Conservation (phyloP, 2,113 vertebrate genomes). For the Mormoops blainvillei region DNA sequence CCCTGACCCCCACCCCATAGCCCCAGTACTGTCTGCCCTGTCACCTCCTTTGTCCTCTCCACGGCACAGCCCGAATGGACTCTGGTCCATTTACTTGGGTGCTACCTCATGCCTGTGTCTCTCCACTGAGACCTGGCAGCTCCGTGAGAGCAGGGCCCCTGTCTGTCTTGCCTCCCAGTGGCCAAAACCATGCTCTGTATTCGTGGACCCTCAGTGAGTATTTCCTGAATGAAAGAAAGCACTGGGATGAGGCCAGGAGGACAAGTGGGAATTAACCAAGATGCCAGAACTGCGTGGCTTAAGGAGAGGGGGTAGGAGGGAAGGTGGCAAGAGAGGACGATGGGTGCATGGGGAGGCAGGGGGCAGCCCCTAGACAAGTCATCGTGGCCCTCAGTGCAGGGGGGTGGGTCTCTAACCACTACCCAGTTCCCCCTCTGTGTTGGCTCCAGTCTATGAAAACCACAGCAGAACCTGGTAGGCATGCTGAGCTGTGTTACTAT, state of each 20-base stretch:
- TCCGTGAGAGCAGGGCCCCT: background rate
- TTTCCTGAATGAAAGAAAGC: background rate
- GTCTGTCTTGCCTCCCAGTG: background rate
- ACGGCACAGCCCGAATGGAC: accelerated
- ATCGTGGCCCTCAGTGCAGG: background rate
- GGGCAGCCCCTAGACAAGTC: background rate
- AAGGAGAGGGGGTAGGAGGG: accelerated
- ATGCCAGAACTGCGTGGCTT: accelerated
- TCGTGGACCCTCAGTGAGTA: background rate
- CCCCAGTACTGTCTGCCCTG: accelerated
- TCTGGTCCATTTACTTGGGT: background rate
- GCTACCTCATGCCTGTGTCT: background rate
- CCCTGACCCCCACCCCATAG: background rate
- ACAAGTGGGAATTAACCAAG: background rate
- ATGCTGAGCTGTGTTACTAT: conserved; percentile 55
- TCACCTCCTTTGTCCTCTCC: background rate
- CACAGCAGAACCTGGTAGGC: background rate
- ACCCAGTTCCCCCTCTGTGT: background rate
- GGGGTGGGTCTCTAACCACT: background rate
- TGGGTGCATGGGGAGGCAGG: background rate
- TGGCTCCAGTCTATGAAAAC: conserved; percentile 9
- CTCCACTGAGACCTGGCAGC: background rate
- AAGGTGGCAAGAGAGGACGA: background rate
- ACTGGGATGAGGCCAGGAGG: background rate
- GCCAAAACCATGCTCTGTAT: background rate